phyloP scores from a whole-genome alignment of 2,113 vertebrate species.

The Trachemys scripta region DNA sequence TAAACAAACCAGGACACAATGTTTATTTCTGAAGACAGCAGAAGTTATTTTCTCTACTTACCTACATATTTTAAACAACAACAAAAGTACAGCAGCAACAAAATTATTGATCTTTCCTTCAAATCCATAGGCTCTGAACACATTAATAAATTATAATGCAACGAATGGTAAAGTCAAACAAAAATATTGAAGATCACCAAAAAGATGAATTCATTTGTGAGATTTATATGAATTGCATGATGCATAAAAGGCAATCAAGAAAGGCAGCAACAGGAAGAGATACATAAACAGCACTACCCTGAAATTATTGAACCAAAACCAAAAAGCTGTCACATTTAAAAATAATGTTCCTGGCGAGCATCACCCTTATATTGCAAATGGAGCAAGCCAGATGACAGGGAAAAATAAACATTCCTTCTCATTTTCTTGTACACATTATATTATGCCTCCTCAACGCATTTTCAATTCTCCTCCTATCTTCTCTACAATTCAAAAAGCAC shows the following conservation, averaged over 20 bases:
- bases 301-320: not conserved
- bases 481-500: not conserved
- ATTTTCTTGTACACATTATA: not conserved
- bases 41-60: not conserved
- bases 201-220: not conserved
- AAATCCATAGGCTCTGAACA: not conserved
- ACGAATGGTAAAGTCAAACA: not conserved
- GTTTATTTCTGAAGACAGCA: not conserved
- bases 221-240: not conserved
- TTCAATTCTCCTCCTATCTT: accelerated
- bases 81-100: not conserved
- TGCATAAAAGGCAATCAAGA: not conserved
- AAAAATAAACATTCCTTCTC: not conserved
- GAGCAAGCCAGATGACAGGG: not conserved
- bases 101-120: not conserved
- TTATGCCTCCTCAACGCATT: not conserved
- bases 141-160: not conserved
- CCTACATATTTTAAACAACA: not conserved
- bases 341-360: not conserved
- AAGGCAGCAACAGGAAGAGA: not conserved
- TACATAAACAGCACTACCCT: not conserved
- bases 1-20: not conserved
- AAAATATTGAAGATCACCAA: too few species aligned
- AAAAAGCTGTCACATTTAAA: not conserved
- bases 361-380: not conserved